These are phyloP conservation scores for Mayetiola destructor DNA, from an alignment of 2,888 invertebrate genomes.

Conservation along the genomic window DNA sequence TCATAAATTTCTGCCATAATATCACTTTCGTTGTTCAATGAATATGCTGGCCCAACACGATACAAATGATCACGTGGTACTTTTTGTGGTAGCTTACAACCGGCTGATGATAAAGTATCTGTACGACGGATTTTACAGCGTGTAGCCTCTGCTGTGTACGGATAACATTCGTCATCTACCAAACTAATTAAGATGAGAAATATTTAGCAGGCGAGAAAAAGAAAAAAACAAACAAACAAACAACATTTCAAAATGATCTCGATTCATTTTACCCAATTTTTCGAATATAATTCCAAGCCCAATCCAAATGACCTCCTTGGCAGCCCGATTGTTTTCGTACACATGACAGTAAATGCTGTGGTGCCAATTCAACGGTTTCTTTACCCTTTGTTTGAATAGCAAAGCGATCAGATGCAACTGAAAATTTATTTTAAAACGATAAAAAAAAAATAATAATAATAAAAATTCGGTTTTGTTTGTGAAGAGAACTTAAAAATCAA, in stretches of 20 bases:
- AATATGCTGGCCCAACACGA: slow-evolving; percentile 61
- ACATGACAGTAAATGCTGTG: slow-evolving; percentile 80
- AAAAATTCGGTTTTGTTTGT: no score
- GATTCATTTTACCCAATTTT: slow-evolving; percentile 47
- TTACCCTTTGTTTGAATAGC: slow-evolving; percentile 73
- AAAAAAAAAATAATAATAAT: no score
- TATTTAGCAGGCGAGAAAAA: neutral
- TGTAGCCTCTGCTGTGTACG: slow-evolving; percentile 50
- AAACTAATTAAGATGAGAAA: slow-evolving; percentile 51
- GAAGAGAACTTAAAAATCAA: no score
- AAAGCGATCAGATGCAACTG: slow-evolving; percentile 65
- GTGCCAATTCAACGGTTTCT: slow-evolving; percentile 55
- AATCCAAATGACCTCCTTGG: slow-evolving; percentile 74
- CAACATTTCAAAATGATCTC: neutral
- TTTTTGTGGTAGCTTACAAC: slow-evolving; percentile 39
- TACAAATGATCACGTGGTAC: slow-evolving; percentile 46
- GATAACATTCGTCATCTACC: slow-evolving; percentile 74
- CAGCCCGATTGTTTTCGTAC: slow-evolving; percentile 70
- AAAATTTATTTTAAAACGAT: no score
- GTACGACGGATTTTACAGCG: slow-evolving; percentile 47
- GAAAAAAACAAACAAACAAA: neutral
- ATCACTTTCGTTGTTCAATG: slow-evolving; percentile 59
- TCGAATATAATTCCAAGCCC: slow-evolving; percentile 80
- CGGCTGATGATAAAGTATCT: slow-evolving; percentile 37
- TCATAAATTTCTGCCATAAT: slow-evolving; percentile 83